These are phyloP conservation scores for Leuciscus idus DNA, from an alignment of 2,113 vertebrate species.

Conservation along the genomic window DNA sequence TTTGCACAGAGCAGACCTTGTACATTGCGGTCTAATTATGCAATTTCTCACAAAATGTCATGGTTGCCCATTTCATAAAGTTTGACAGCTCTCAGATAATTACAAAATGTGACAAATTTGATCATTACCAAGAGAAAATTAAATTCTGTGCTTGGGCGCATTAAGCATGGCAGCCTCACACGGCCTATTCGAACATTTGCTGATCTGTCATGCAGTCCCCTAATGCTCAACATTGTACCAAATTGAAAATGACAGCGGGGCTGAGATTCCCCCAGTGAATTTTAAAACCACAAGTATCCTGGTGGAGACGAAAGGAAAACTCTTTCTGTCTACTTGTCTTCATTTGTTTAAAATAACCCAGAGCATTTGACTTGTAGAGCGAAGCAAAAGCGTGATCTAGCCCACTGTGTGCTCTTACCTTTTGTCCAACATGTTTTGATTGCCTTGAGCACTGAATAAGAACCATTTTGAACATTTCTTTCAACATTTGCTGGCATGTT, in stretches of 20 bases:
- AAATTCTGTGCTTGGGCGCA: constrained; percentile 51
- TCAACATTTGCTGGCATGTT: constrained; percentile 11
- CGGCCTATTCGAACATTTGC: constrained; percentile 39
- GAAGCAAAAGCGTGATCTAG: constrained; percentile 11
- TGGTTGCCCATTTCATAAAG: constrained; percentile 50
- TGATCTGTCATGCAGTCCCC: constrained; percentile 52
- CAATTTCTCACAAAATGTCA: constrained; percentile 53
- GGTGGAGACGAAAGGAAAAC: constrained; percentile 37
- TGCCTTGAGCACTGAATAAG: constrained; percentile 29
- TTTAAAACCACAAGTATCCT: constrained; percentile 40
- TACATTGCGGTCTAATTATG: constrained; percentile 44
- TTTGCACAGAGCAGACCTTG: constrained; percentile 36
- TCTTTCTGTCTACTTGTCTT: constrained; percentile 2
- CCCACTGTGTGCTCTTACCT: background rate
- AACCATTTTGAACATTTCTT: constrained; percentile 31
- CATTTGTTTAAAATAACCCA: constrained; percentile 7
- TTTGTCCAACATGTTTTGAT: constrained; percentile 14
- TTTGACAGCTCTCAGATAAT: constrained; percentile 58
- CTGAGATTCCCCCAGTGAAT: constrained; percentile 40
- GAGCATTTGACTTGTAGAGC: constrained; percentile 32
- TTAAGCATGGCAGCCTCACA: constrained; percentile 48
- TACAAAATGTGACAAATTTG: constrained; percentile 57
- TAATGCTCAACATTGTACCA: constrained; percentile 50
- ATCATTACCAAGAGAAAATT: constrained; percentile 57
- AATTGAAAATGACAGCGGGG: constrained; percentile 51